phyloP scores from a whole-genome alignment of 1,140 invertebrate species.

The Prorops nasuta region DNA sequence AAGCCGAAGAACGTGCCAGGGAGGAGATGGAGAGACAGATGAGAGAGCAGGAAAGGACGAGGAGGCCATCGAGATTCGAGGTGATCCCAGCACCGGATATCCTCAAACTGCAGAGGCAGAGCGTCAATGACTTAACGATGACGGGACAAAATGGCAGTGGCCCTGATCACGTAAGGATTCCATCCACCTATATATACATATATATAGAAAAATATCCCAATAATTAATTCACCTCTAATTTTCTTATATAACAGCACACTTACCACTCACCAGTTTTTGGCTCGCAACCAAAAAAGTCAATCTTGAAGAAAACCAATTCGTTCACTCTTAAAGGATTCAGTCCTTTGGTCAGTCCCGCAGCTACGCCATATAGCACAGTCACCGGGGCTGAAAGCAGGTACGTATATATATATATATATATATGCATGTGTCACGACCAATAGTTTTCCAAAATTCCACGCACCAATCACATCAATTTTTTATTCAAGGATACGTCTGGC shows the following conservation, averaged over 20 bases:
- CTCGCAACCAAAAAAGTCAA: slow-evolving; percentile 77
- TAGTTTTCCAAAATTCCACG: not conserved
- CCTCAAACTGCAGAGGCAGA: slow-evolving; percentile 57
- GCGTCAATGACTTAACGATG: slow-evolving; percentile 48
- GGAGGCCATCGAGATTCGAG: slow-evolving; percentile 70
- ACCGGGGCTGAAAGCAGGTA: slow-evolving; percentile 80
- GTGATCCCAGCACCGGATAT: slow-evolving; percentile 69
- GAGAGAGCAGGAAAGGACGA: slow-evolving; percentile 55
- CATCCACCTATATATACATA: too few relatives aligned
- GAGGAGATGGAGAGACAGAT: slow-evolving; percentile 60
- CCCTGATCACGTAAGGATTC: slow-evolving; percentile 43
- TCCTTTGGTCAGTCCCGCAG: slow-evolving; percentile 66
- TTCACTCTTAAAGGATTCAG: slow-evolving; percentile 76
- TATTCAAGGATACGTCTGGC: slow-evolving; percentile 73
- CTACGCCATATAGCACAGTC: slow-evolving; percentile 79
- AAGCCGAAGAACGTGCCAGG: slow-evolving; percentile 62
- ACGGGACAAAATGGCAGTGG: slow-evolving; percentile 38
- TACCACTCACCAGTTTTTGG: slow-evolving; percentile 62
- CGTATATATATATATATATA: slow-evolving; percentile 3
- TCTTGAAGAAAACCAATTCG: slow-evolving; percentile 89
- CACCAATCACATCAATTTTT: not conserved
- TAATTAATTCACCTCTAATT: too few relatives aligned
- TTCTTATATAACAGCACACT: too few relatives aligned
- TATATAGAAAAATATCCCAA: too few relatives aligned
- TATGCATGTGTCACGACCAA: not conserved